Base-by-base conservation (phyloP, 2,113 vertebrate species). In the Bujurquina vittata region DNA sequence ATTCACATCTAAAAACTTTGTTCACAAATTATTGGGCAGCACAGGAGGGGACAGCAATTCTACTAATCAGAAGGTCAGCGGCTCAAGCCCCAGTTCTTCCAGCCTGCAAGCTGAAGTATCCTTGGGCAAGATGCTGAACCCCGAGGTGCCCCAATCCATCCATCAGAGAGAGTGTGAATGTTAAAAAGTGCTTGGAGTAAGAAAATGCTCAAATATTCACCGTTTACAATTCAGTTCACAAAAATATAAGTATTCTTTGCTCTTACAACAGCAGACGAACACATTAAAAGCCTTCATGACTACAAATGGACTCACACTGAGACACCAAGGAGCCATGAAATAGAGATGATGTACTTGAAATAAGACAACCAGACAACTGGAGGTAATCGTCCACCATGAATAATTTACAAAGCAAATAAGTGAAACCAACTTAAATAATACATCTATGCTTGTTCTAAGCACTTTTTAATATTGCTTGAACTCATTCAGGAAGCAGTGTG, bases 91-190 rank as follows among this genome's bases (percentile, higher is more conserved):
- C 10, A 10, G 37, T 11, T 40, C 37, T 11, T 40, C 1, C 37
- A n/a, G 20, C 10, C 54, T 49, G 63, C 63, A 67, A 10, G 37
- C 11, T 10, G 8, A 37, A 10, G 63, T 8, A 67, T 46, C 63
- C 63, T 43, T 1, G 40, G 46, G 22, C 63, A 1, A 10, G 22
- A 4, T 0, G 6, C 14, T 46, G 22, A 46, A 18, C 63, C 14
- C 63, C 0, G 0, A 22, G 22, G 26, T 67, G 14, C 3, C 14
- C 37, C 40, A 67, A 0, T 26, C 33, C 33, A 33, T 33, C 33
- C 33, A 33, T 33, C 33, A 33, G 33, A 33, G 33, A 2, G 33
- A 33, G 33, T 33, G 37, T 43, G 43, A 43, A 17, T 26, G 43
- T 46, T 46, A 26, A 46, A 15, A 46, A 40, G 40, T 14, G 26